phyloP scores from a whole-genome alignment of 2,113 vertebrate genomes.

The Thalassoma bifasciatum region DNA sequence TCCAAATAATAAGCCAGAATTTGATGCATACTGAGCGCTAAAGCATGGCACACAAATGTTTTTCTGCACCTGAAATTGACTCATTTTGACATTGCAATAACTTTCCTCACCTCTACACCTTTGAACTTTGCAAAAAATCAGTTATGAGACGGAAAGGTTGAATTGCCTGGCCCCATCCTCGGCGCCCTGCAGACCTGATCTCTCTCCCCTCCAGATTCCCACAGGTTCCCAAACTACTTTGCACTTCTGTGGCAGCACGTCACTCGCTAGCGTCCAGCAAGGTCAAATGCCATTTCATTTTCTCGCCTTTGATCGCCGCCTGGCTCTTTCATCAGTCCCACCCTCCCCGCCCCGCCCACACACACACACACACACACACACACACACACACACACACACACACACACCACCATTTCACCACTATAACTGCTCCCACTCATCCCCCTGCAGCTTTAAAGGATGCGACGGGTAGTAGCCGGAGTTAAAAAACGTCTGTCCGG shows the following conservation, averaged over 20 bases:
- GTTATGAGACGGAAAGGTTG: slow-evolving; percentile 50
- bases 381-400: too few species aligned
- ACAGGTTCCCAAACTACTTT: slow-evolving; percentile 67
- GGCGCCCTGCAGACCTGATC: slow-evolving; percentile 27
- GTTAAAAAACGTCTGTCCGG: slow-evolving; percentile 31
- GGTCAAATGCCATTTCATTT: slow-evolving; percentile 80
- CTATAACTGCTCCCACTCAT: slow-evolving; percentile 25
- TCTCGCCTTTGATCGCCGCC: slow-evolving; percentile 71
- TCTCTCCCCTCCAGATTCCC: slow-evolving; percentile 40
- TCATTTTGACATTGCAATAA: slow-evolving; percentile 29
- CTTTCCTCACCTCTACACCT: neutral
- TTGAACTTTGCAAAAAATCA: slow-evolving; percentile 29
- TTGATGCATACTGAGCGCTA: slow-evolving; percentile 15
- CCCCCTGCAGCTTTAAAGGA: slow-evolving; percentile 25
- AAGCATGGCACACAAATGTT: neutral
- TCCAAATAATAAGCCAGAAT: slow-evolving; percentile 54
- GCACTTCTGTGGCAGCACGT: slow-evolving; percentile 67
- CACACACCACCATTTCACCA: slow-evolving; percentile 6
- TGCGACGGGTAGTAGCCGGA: slow-evolving; percentile 1
- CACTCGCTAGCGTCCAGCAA: slow-evolving; percentile 55
- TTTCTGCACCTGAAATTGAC: slow-evolving; percentile 21
- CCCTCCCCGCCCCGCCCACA: slow-evolving; percentile 10
- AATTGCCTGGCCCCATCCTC: slow-evolving; percentile 28
- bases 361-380: neutral
- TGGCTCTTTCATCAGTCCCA: slow-evolving; percentile 69